phyloP scores from a whole-genome alignment of 2,888 invertebrate genomes.

The Junonia oenone region DNA sequence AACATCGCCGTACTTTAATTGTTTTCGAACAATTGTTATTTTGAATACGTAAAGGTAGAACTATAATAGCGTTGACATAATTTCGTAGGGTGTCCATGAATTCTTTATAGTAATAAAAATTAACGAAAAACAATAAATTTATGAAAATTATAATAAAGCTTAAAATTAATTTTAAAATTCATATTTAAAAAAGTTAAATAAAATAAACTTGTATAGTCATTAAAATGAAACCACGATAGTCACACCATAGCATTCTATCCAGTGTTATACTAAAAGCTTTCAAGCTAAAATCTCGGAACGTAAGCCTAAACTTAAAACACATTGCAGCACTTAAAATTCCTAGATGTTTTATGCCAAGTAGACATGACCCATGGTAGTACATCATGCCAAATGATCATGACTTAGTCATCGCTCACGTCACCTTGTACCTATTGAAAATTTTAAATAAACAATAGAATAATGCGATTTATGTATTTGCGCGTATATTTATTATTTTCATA shows the following conservation, averaged over 20 bases:
- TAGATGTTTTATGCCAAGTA: slow-evolving; percentile 1
- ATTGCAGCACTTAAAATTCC: background rate
- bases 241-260: background rate
- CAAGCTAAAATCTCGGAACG: background rate
- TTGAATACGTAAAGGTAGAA: background rate
- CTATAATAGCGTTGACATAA: background rate
- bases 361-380: background rate
- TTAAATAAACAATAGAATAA: background rate
- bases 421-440: slow-evolving; percentile 1
- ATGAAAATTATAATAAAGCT: background rate
- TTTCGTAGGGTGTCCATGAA: background rate
- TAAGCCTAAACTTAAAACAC: background rate
- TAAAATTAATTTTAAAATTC: no score
- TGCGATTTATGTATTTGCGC: background rate
- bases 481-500: background rate
- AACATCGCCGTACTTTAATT: background rate
- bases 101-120: background rate
- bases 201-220: background rate
- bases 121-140: background rate
- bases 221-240: background rate
- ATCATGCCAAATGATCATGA: slow-evolving; percentile 3
- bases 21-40: slow-evolving; percentile 4
- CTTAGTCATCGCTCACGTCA: background rate
- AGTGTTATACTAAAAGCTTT: background rate
- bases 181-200: background rate